Evolutionary conservation across 1,140 invertebrate species (phyloP), one percentile per base, ranked within the genome.

Genomic region (Ips nitidus): DNA sequence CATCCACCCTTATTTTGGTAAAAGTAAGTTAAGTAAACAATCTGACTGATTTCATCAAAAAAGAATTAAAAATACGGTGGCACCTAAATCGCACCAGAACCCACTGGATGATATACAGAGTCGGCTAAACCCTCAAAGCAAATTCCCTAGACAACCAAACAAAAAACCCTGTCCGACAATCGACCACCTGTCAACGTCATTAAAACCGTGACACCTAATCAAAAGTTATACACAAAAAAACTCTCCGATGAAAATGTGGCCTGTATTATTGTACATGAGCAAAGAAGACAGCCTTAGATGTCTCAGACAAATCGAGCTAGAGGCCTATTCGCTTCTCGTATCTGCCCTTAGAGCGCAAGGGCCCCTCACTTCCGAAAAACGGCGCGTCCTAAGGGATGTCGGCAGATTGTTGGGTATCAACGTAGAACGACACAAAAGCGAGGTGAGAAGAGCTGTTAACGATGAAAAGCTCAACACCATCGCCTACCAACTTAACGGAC

Each of bases 311-410:
- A 55, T 68, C 52, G 95, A 97, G 86, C 82, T 97, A 74, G 93
- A 95, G 82, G 93, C 94, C 71, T 97, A 96, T 85, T 89, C 91
- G 75, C 88, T 89, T 78, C 86, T 96, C 80, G 88, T 97, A 55
- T 93, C 91, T 76, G 93, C 93, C 70, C 89, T 97, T 80, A 87
- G 94, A 82, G 95, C 94, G 76, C 94, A 97, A 84, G 95, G 95
- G 65, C 86, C 90, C 77, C 87, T 96, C 42, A 92, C 87, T 75
- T 88, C 88, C 76, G 90, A 91, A 73, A 95, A 94, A 85, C 89
- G 89, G 79, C 91, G 91, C 80, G 82, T 95, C 69, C 83, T 97
- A 52, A 88, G 90, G 80, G 92, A 96, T 78, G 81, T 95, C 63
- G 88, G 91, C 75, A 86, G 86, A 77, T 84, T 88, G 77, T 87